phyloP scores from a whole-genome alignment of 2,113 vertebrate genomes.

The Emydura subglobosa region DNA sequence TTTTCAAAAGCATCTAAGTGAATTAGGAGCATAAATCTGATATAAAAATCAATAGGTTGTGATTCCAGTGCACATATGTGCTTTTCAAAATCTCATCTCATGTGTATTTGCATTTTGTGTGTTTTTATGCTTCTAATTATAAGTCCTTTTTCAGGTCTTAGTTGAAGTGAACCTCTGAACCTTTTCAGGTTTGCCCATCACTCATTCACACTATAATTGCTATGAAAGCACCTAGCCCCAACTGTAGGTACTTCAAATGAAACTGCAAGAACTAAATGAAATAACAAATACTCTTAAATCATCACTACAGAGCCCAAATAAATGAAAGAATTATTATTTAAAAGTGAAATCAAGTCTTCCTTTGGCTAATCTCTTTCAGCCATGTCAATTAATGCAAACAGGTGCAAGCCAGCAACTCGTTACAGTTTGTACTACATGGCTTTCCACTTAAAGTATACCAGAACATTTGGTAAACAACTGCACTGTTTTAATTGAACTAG shows the following conservation, averaged over 20 bases:
- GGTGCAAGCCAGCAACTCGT: neutral
- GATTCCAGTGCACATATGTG: neutral
- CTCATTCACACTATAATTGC: neutral
- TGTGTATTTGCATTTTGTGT: neutral
- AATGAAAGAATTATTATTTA: neutral
- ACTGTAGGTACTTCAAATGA: neutral
- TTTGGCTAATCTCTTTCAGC: neutral
- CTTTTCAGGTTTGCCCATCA: neutral
- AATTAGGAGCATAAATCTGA: neutral
- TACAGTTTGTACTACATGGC: neutral
- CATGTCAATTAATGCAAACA: neutral
- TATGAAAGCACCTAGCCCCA: neutral
- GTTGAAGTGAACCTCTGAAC: neutral
- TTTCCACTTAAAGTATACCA: neutral
- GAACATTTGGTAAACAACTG: neutral
- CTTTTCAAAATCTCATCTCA: neutral
- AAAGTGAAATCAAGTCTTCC: neutral
- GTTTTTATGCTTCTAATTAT: neutral
- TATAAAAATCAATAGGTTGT: neutral
- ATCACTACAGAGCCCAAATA: neutral
- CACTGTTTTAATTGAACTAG: neutral
- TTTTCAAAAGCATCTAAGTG: neutral
- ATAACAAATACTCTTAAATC: neutral
- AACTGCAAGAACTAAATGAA: neutral
- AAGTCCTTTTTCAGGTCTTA: neutral